phyloP scores from a whole-genome alignment of 1,140 invertebrate genomes.

The Phymastichus coffea region DNA sequence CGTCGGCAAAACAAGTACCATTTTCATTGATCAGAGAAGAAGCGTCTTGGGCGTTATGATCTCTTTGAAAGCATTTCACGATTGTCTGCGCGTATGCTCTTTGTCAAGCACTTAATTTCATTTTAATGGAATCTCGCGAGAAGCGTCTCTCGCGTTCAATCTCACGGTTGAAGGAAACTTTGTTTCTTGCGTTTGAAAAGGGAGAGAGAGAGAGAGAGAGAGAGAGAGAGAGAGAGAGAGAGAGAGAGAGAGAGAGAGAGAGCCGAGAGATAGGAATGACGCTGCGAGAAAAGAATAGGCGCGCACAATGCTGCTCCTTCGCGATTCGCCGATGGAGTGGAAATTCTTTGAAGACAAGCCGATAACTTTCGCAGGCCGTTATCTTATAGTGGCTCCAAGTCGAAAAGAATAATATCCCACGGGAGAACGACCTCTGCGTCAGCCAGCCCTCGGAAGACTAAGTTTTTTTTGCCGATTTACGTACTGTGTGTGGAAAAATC shows the following conservation, averaged over 20 bases:
- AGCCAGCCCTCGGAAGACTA: too few relatives aligned
- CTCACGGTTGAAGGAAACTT: slow-evolving; percentile 22
- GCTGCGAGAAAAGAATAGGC: background rate
- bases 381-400: slow-evolving; percentile 12
- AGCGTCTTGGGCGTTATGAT: too few relatives aligned
- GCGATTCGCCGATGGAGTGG: slow-evolving; percentile 24
- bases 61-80: too few relatives aligned
- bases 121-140: slow-evolving; percentile 15
- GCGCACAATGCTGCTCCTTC: slow-evolving; percentile 6
- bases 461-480: too few relatives aligned
- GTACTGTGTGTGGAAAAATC: too few relatives aligned
- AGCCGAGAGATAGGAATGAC: background rate
- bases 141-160: slow-evolving; percentile 1
- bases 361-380: slow-evolving; percentile 21
- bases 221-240: background rate
- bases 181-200: slow-evolving; percentile 14
- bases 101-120: background rate
- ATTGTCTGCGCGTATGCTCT: background rate
- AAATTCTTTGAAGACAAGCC: slow-evolving; percentile 26
- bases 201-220: background rate
- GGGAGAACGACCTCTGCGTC: slow-evolving; percentile 3
- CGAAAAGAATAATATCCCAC: slow-evolving; percentile 24
- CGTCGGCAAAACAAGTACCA: too few relatives aligned
- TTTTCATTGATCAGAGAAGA: too few relatives aligned
- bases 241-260: background rate